Percentiles rank a stretch among this genome's conserved stretches.
Evolutionary conservation across 2,797 vertebrate species (phyloP).

Genomic region (Xiphorhynchus erythropygius): DNA sequence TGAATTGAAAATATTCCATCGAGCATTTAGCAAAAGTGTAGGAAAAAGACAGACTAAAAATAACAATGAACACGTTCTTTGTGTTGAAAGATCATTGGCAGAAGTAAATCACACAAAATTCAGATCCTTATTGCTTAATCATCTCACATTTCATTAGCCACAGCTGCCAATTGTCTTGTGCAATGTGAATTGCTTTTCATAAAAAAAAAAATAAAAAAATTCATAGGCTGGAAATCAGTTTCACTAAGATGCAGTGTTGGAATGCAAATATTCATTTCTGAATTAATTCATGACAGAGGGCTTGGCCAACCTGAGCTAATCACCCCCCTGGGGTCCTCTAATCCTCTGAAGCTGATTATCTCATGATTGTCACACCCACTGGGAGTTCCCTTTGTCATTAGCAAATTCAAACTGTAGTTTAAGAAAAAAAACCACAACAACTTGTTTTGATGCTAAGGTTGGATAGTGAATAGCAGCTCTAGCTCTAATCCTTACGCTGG

Average conservation of each 20-base stretch:
- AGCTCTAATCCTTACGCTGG: constrained; percentile 33
- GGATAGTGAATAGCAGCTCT: constrained; percentile 8
- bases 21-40: constrained; percentile 12
- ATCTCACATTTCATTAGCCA: constrained; percentile 48
- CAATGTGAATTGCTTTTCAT: constrained; percentile 20
- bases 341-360: constrained; percentile 71
- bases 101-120: constrained; percentile 21
- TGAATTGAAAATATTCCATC: constrained; percentile 40
- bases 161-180: constrained; percentile 57
- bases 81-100: constrained; percentile 52
- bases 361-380: constrained; percentile 68
- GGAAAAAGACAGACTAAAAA: constrained; percentile 46
- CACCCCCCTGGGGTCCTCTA: constrained; percentile 52
- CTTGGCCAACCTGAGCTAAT: constrained; percentile 57
- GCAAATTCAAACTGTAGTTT: constrained; percentile 24
- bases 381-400: constrained; percentile 64
- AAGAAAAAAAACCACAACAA: background rate
- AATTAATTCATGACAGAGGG: constrained; percentile 53
- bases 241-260: background rate
- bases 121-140: constrained; percentile 51
- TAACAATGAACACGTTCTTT: constrained; percentile 51
- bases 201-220: background rate
- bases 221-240: background rate
- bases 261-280: constrained; percentile 62
- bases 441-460: constrained; percentile 45